A percentile compares a stretch with the other conserved stretches of the same genome.
These are phyloP conservation scores for Clupea harengus DNA, from an alignment of 2,113 vertebrate species.

Conservation along the genomic window DNA sequence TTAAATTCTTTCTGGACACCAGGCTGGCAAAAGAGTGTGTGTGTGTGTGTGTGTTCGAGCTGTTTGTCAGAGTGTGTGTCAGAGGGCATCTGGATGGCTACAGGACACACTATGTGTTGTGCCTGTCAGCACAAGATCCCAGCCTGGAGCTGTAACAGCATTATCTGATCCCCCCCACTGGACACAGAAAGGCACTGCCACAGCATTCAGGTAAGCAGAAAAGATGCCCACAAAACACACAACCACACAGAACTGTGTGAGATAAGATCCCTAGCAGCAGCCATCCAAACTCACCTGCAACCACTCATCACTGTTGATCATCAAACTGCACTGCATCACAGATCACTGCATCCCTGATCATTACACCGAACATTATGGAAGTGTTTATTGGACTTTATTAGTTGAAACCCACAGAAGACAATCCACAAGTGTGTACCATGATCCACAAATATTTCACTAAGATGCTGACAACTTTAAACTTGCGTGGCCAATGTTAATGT, in stretches of 20 bases:
- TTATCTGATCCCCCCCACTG: constrained; percentile 44
- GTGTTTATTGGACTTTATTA: too few relatives aligned
- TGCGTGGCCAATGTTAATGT: too few relatives aligned
- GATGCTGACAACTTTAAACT: too few relatives aligned
- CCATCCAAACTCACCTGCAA: background rate
- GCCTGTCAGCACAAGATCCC: constrained; percentile 51
- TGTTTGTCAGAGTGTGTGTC: background rate
- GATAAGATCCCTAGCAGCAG: constrained; percentile 9
- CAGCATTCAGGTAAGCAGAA: constrained; percentile 31
- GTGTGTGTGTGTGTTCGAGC: constrained; percentile 25
- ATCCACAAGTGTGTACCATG: too few relatives aligned
- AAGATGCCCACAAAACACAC: constrained; percentile 16
- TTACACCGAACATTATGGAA: too few relatives aligned
- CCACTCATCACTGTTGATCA: background rate
- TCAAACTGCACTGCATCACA: background rate
- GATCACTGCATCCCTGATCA: background rate
- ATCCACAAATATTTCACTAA: too few relatives aligned
- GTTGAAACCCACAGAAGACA: too few relatives aligned
- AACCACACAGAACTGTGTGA: constrained; percentile 3
- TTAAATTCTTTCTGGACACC: background rate
- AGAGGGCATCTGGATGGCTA: background rate
- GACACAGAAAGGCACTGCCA: constrained; percentile 40
- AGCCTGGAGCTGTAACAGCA: constrained; percentile 19
- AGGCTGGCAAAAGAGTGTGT: background rate
- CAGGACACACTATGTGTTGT: constrained; percentile 2